Evolutionary conservation across 2,888 invertebrate genomes (phyloP), one percentile per base, ranked within the genome.

Genomic region (Strigamia transsilvanica): DNA sequence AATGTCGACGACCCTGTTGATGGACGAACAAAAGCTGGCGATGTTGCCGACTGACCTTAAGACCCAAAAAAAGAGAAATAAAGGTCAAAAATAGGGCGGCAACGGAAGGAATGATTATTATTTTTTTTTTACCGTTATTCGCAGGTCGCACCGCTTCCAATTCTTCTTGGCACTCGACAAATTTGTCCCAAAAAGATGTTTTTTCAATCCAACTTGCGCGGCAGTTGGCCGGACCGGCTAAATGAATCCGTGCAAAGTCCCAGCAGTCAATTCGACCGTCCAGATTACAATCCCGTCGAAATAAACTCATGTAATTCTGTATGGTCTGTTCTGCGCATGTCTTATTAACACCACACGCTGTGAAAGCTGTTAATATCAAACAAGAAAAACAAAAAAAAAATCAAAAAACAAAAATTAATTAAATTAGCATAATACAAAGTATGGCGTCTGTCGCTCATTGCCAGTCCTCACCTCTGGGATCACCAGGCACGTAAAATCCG

Each of bases 171-270:
- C 81, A 81, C n/a, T 81, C 81, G 27, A 34, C 18, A 61, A 81
- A 81, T 13, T 61, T 81, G 15, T 32, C 32, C 81, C 81, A 81
- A 21, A 61, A 81, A 5, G 61, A 34, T 5, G 81, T 81, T 3
- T n/a, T 61, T 3, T 61, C 56, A 2, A 61, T 13, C 80, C 79
- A 82, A n/a, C 83, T 80, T 4, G 83, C 82, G 10, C 82, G 61
- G 77, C 85, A 85, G 61, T 80, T 41, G 23, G 81, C 79, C 51
- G 83, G 84, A 2, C 85, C 85, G 3, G 84, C 83, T 46, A 83
- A 83, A 81, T 85, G 85, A 38, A 85, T 84, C 0, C 84, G 83
- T 5, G 84, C 84, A 77, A 84, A 84, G 66, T 85, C 85, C 38
- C 79, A 77, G 78, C 85, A 85, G 79, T 84, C 83, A 34, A 85